Percentiles rank a stretch among this genome's conserved stretches.
These are phyloP conservation scores for Limosa lapponica DNA, from an alignment of 2,797 vertebrate genomes.

Conservation along the genomic window DNA sequence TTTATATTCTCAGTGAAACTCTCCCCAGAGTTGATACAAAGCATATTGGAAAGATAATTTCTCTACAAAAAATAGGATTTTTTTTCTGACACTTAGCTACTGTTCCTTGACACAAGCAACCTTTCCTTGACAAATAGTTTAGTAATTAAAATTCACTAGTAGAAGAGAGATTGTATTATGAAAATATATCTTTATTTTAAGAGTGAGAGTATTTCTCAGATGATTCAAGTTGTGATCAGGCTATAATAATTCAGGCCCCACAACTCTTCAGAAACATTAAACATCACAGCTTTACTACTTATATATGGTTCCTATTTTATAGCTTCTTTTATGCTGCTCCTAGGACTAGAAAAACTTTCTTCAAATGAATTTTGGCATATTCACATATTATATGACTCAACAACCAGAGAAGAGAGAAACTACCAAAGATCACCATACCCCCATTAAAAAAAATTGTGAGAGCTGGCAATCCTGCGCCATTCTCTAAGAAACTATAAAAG, in stretches of 20 bases:
- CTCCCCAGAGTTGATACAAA: not conserved
- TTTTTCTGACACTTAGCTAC: not conserved
- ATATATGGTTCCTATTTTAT: not conserved
- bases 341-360: not conserved
- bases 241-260: not conserved
- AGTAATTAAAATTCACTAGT: not conserved
- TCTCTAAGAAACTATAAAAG: not conserved
- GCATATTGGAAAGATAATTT: constrained; percentile 13
- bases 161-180: not conserved
- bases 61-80: not conserved
- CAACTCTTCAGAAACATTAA: constrained; percentile 8
- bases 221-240: not conserved
- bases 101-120: not conserved
- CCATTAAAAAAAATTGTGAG: not conserved
- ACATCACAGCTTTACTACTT: constrained; percentile 16
- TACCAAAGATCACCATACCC: not conserved
- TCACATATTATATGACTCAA: not conserved
- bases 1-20: constrained; percentile 16
- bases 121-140: not conserved
- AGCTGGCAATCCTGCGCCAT: not conserved
- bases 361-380: not conserved
- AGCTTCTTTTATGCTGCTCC: not conserved
- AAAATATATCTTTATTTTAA: constrained; percentile 17
- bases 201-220: not conserved
- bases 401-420: not conserved